Base-by-base conservation (phyloP, 2,888 invertebrate species). In the Dendrolimus pini region DNA sequence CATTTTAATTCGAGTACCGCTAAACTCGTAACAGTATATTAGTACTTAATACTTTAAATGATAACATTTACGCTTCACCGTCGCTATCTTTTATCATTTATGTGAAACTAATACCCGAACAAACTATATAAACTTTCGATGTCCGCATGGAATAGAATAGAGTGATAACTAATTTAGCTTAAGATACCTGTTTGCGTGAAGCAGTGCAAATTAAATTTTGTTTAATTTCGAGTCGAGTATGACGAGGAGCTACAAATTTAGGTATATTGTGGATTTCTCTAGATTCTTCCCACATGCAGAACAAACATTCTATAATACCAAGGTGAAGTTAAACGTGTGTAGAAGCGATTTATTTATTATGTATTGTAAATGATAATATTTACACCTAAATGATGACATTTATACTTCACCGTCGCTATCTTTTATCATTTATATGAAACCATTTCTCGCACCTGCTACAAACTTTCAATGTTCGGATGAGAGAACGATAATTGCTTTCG, bases 401-500 rank as follows among this genome's bases (percentile, higher is more conserved):
- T 30, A 30, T 1, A 30, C 3, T 30, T 30, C 30, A 30, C 3
- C 30, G 6, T 54, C 78, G 77, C 81, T 66, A 2, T 56, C 67
- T 62, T 75, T 59, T 63, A 7, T 63, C 12, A 1, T 67, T 72
- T 66, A 59, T 41, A 52, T 58, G 60, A 58, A 57, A 66, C 67
- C 80, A 81, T 83, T 82, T 78, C 74, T 75, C 78, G 76, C 86
- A 87, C 86, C 86, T 87, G 86, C 79, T 80, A 75, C 86, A 72
- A 83, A 86, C 85, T 85, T 85, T 84, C 83, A 83, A 83, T 85
- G 84, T 81, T 77, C 80, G 77, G 78, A 83, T 81, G 80, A 78
- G 85, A 81, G 82, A 85, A 83, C 86, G 84, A 83, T 85, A 86
- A 87, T 87, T 87, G 87, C 83, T 85, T 85, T 83, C 84, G 76